A percentile compares a stretch with the other conserved stretches of the same genome.
Conservation (phyloP, 1,140 invertebrate species). For the Paraescarpia echinospica region DNA sequence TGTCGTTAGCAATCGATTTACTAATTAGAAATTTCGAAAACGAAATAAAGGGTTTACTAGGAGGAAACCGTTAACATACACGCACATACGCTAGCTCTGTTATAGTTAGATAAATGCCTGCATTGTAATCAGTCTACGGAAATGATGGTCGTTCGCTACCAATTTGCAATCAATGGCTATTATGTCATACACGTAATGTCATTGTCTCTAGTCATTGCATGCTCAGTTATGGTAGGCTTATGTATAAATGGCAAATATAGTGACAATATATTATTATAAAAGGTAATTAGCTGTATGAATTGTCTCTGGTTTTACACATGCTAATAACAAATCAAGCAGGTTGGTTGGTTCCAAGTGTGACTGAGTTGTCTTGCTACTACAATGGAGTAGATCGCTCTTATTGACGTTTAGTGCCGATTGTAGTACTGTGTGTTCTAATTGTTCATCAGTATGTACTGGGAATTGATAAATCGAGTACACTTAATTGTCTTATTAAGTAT, state of each 20-base stretch:
- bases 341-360: no score
- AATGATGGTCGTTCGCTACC: neutral
- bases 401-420: conserved; percentile 21
- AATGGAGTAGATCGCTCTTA: conserved; percentile 12
- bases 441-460: conserved; percentile 18
- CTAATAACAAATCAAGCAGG: no score
- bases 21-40: no score
- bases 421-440: conserved; percentile 21
- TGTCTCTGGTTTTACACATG: neutral
- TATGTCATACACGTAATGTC: neutral
- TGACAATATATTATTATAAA: neutral
- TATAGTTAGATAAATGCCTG: neutral
- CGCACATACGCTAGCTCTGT: no score
- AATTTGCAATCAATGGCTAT: neutral
- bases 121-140: neutral
- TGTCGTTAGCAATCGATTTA: no score
- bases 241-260: neutral
- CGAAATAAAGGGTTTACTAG: no score
- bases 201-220: neutral
- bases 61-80: no score
- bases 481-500: neutral
- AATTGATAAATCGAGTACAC: neutral
- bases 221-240: neutral
- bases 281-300: neutral
- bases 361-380: neutral